Percentiles rank a stretch among this genome's conserved stretches.
phyloP scores from a whole-genome alignment of 2,888 invertebrate genomes.

The Heliconius cydno region DNA sequence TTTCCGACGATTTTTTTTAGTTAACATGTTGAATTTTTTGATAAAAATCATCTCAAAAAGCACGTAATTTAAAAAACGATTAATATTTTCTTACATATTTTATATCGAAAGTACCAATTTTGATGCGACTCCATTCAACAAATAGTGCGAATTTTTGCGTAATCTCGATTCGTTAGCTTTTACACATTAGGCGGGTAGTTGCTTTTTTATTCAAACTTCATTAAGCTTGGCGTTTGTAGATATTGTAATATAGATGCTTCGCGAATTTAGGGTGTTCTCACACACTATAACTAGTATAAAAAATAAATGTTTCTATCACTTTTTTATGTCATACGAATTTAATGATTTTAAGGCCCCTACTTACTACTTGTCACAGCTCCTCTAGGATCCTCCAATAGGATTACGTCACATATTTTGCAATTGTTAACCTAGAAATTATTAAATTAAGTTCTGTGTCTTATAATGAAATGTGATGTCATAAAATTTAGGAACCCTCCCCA shows the following conservation, averaged over 20 bases:
- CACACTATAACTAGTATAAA: conserved; percentile 35
- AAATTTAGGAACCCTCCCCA: no score
- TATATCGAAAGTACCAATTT: background rate
- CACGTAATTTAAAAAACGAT: no score
- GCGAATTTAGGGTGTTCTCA: conserved; percentile 28
- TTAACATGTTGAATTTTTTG: no score
- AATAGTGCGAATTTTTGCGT: conserved; percentile 54
- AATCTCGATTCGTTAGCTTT: conserved; percentile 69
- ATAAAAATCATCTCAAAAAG: no score
- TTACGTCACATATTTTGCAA: background rate
- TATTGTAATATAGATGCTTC: conserved; percentile 58
- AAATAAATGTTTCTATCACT: background rate
- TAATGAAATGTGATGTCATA: no score
- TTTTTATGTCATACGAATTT: background rate
- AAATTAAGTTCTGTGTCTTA: no score
- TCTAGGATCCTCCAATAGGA: background rate
- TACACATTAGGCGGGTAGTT: conserved; percentile 63
- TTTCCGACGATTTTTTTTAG: no score
- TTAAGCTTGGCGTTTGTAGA: conserved; percentile 75
- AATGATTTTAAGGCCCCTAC: no score
- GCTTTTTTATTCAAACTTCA: conserved; percentile 54
- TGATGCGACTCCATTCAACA: conserved; percentile 21
- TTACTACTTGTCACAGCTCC: no score
- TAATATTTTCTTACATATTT: background rate
- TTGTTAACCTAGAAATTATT: background rate